Evolutionary conservation across 2,888 invertebrate species (phyloP), one percentile per base, ranked within the genome.

Genomic region (Ennomos fuscantarius): DNA sequence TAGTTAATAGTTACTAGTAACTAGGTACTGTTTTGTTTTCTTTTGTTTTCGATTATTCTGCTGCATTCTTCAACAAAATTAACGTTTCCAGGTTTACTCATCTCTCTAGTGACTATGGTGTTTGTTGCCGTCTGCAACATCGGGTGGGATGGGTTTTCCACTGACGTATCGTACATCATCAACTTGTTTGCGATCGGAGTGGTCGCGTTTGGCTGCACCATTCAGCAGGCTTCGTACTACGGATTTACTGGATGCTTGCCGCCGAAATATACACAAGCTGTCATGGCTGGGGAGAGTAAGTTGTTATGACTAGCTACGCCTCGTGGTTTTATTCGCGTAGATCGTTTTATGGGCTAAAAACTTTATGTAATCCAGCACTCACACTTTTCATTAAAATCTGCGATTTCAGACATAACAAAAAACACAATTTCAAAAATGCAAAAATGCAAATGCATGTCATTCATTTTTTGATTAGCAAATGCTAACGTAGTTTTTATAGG

Each of bases 221-320:
- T 98, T 56, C 98, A 98, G 84, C 98, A 98, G 82, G 97, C 97
- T 0, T 98, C 98, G 77, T 98, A 98, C 86, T 98, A 98, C 81
- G 98, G 98, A 2, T 98, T 97, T 81, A 97, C 98, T 1, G 97
- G 97, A 60, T 98, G 98, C 95, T 89, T 98, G 62, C 98, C 98
- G 15, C 95, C 96, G 63, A 93, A 96, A 65, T 98, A 98, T 76
- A 98, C 98, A 0, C 98, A 98, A 84, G 98, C 98, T 34, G 97
- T 98, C 1, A 98, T 98, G 98, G 96, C 96, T 6, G 98, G 98
- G 59, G 98, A 98, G 93, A 98, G 98, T 96, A 92, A 93, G 94
- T 90, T 60, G 24, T 6, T 24, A 6, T 24, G 24, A 24, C 24
- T 24, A 24, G 24, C 24, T 44, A 51, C n/a, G n/a, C n/a, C n/a